phyloP scores from a whole-genome alignment of 2,888 invertebrate genomes.

The Seira sanloemensis region DNA sequence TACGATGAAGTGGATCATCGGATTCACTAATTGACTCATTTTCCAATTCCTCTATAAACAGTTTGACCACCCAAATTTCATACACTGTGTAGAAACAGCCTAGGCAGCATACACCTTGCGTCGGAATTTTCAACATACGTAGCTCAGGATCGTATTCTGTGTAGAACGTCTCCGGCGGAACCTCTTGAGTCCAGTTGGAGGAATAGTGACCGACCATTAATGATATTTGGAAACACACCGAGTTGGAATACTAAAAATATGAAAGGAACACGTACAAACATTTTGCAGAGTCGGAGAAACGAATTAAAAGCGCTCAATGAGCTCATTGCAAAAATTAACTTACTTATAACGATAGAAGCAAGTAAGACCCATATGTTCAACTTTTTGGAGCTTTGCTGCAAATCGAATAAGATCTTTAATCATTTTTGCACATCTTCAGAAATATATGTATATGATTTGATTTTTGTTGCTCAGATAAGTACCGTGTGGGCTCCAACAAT shows the following conservation, averaged over 20 bases:
- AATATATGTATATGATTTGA: no score
- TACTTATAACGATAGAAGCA: constrained; percentile 55
- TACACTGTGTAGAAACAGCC: constrained; percentile 69
- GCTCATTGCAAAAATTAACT: background rate
- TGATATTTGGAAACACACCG: constrained; percentile 67
- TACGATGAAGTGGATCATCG: constrained; percentile 54
- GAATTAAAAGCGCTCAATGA: no score
- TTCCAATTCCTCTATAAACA: constrained; percentile 63
- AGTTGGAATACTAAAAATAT: constrained; percentile 61
- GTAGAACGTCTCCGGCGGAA: constrained; percentile 64
- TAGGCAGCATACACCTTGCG: constrained; percentile 66
- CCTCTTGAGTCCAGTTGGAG: constrained; percentile 55
- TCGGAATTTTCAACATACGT: constrained; percentile 66
- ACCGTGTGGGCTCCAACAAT: constrained; percentile 71
- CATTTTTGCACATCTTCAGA: no score
- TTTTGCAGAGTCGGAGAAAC: no score
- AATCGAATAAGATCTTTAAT: no score
- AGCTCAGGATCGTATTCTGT: constrained; percentile 64
- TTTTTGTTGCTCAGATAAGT: constrained; percentile 23
- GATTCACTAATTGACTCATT: constrained; percentile 55
- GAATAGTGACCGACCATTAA: constrained; percentile 68
- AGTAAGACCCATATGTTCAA: constrained; percentile 65
- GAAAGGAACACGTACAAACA: constrained; percentile 31
- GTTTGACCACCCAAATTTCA: constrained; percentile 68
- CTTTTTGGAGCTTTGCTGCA: constrained; percentile 67